These are phyloP conservation scores for Ennomos quercinarius DNA, from an alignment of 2,888 invertebrate genomes.

Conservation along the genomic window DNA sequence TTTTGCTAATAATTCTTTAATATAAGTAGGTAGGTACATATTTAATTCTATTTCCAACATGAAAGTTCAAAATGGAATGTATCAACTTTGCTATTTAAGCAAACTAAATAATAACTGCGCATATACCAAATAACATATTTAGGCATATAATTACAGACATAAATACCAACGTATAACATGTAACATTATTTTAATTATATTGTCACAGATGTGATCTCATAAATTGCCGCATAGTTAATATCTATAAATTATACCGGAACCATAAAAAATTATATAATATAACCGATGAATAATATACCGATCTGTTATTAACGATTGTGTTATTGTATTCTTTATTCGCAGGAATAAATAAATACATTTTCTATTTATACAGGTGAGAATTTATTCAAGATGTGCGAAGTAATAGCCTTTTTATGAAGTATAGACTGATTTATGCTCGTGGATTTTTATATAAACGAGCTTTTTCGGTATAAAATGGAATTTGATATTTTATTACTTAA, in stretches of 20 bases:
- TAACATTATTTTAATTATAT: constrained; percentile 23
- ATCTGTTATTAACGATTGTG: constrained; percentile 6
- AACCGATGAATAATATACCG: constrained; percentile 8
- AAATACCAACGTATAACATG: not conserved
- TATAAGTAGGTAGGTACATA: no score
- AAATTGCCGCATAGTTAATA: constrained; percentile 8
- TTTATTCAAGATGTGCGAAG: constrained; percentile 12
- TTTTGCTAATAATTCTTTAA: no score
- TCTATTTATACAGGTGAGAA: constrained; percentile 23
- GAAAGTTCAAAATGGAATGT: no score
- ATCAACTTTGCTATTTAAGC: no score
- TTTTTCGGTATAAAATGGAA: no score
- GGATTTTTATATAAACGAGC: no score
- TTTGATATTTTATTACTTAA: no score
- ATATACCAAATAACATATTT: no score
- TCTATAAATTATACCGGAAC: constrained; percentile 9
- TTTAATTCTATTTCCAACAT: no score
- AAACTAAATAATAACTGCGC: no score
- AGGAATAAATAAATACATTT: constrained; percentile 14
- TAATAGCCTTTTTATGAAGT: not conserved
- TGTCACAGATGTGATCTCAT: constrained; percentile 20
- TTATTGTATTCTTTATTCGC: constrained; percentile 13
- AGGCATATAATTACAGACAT: no score
- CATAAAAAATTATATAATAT: constrained; percentile 13
- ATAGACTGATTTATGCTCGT: not conserved